Base-by-base conservation (phyloP, 2,888 invertebrate species). In the Venusia cambrica region DNA sequence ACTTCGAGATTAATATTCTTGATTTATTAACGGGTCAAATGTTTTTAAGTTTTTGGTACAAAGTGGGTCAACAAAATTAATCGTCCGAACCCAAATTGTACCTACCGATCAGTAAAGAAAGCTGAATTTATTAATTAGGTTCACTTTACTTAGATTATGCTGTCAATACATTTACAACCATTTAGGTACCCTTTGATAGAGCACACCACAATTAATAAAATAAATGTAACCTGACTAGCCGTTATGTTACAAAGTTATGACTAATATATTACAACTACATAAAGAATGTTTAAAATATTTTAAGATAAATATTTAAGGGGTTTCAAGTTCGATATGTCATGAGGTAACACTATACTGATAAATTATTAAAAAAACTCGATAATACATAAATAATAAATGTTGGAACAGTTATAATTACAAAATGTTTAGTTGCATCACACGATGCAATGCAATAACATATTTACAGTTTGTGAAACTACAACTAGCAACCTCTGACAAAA, bases 261-360 rank as follows among this genome's bases (percentile, higher is more conserved):
- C 39, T 53, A 45, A 45, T 17, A 40, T 42, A 39, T 39, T 44
- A 39, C 38, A 45, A 25, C 29, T 38, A 30, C 24, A 22, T 12
- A 4, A 12, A 17, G 30, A 32, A 36, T 21, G 21, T 40, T 38
- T 35, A 24, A 12, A 38, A 42, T 37, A 44, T 70, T 75, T 76
- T 60, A 17, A 34, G 29, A 28, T 77, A 79, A 76, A 73, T 48
- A 53, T 65, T 54, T 48, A 79, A 79, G 66, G 61, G 30, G 44
- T 46, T 41, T 35, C 4, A 19, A 22, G 7, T 59, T 67, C 58
- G 60, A 57, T 51, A 54, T 46, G 45, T 63, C 64, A 55, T 59
- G 58, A 65, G 68, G 57, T 57, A 62, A 51, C 46, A 52, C 35
- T 50, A 51, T 49, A n/a, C n/a, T 46, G 43, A 41, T 35, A 28